Evolutionary conservation across 2,113 vertebrate genomes (phyloP).

Genomic region (Cryptotis parvus): DNA sequence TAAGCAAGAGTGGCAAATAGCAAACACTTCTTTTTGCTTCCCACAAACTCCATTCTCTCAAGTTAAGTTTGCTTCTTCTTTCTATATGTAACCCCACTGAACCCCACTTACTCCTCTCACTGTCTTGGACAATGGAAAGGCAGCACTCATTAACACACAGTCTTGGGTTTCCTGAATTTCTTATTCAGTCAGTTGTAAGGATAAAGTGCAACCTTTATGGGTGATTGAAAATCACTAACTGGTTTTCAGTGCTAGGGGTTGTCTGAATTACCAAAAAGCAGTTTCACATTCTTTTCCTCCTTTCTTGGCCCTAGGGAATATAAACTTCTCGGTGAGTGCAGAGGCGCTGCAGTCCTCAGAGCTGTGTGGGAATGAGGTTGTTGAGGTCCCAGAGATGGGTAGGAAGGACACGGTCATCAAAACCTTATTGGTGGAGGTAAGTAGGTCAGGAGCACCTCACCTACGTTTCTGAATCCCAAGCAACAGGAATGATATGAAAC

Average conservation of each 20-base stretch:
- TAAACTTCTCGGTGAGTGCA: conserved; percentile 86
- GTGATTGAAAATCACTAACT: not conserved
- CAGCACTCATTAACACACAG: not conserved
- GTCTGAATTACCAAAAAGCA: not conserved
- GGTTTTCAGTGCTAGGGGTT: not conserved
- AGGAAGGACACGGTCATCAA: conserved; percentile 86
- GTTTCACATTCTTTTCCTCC: not conserved
- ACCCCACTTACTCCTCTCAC: not conserved
- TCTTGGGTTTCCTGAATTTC: not conserved
- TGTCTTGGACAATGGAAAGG: not conserved
- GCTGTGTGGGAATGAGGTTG: conserved; percentile 86
- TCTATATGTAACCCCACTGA: not conserved
- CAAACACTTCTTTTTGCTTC: not conserved
- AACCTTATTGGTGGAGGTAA: conserved; percentile 87
- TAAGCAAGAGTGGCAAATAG: not conserved
- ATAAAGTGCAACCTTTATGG: not conserved
- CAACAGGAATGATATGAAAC: not conserved
- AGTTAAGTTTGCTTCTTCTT: not conserved
- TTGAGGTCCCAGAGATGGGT: conserved; percentile 86
- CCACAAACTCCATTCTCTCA: not conserved
- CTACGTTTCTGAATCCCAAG: not conserved
- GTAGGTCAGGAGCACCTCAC: not conserved
- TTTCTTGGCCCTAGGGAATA: conserved; percentile 77
- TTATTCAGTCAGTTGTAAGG: not conserved
- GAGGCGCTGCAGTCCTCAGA: conserved; percentile 83